Conservation (phyloP, 2,113 vertebrate genomes). For the Psilopsiagon aymara region DNA sequence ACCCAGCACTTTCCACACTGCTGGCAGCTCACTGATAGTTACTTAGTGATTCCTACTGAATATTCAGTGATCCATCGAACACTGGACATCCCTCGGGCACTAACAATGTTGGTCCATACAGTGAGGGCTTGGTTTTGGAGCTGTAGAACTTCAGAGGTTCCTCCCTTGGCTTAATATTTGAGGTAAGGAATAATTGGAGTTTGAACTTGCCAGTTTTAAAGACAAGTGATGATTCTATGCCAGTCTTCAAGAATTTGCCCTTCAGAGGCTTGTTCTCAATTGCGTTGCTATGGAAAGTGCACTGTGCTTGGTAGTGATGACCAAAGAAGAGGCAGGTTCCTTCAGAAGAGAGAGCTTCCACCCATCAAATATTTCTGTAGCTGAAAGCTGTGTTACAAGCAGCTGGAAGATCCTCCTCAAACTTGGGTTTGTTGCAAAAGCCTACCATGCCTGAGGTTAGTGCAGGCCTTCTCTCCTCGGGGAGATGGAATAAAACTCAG, state of each 20-base stretch:
- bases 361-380: no score
- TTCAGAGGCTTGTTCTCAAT: background rate
- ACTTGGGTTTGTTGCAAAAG: background rate
- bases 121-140: background rate
- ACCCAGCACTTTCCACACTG: background rate
- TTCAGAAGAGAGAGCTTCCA: background rate
- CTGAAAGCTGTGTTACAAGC: background rate
- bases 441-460: background rate
- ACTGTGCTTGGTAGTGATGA: background rate
- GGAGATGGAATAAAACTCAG: background rate
- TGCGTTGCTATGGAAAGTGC: background rate
- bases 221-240: background rate
- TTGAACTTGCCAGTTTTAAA: background rate
- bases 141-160: background rate
- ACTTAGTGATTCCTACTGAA: background rate
- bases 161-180: background rate
- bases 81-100: background rate
- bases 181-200: background rate
- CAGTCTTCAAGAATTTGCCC: background rate
- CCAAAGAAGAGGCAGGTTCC: background rate
- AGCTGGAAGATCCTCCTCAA: background rate
- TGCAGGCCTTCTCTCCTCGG: background rate
- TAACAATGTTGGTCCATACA: accelerated
- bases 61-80: accelerated
- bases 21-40: background rate